Conservation (phyloP, 2,888 invertebrate species). For the Entomobrya proxima region DNA sequence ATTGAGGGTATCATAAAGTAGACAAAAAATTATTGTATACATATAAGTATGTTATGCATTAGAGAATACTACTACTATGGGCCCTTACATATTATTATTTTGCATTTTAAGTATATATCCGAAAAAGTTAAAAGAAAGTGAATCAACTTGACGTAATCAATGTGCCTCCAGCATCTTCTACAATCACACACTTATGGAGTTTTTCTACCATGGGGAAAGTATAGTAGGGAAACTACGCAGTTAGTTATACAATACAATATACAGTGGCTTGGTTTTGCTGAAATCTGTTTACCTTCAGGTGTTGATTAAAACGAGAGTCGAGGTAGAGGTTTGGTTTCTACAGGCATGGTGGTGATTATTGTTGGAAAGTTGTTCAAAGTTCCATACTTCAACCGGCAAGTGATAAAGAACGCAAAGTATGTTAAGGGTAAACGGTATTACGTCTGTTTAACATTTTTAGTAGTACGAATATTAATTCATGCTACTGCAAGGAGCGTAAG, state of each 20-base stretch:
- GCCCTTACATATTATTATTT: neutral
- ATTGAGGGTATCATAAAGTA: too few species aligned
- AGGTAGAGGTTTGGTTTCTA: neutral
- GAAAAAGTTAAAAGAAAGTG: slow-evolving; percentile 8
- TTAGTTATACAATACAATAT: neutral
- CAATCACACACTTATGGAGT: neutral
- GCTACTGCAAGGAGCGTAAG: neutral
- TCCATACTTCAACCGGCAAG: too few species aligned
- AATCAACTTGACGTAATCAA: neutral
- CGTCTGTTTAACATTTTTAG: slow-evolving; percentile 27
- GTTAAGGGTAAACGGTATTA: neutral
- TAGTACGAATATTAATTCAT: neutral
- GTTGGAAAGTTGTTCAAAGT: too few species aligned
- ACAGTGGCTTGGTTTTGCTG: neutral
- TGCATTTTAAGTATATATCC: neutral
- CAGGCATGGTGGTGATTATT: too few species aligned
- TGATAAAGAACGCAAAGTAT: too few species aligned
- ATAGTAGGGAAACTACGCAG: neutral
- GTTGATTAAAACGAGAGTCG: slow-evolving; percentile 21
- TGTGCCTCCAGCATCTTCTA: neutral
- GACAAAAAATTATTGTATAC: too few species aligned
- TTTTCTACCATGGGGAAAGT: neutral
- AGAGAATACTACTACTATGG: too few species aligned
- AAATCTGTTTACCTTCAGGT: slow-evolving; percentile 20
- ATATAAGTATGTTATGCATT: too few species aligned